A percentile compares a stretch with the other conserved stretches of the same genome.
These are phyloP conservation scores for Perca flavescens DNA, from an alignment of 2,113 vertebrate species.

Conservation along the genomic window DNA sequence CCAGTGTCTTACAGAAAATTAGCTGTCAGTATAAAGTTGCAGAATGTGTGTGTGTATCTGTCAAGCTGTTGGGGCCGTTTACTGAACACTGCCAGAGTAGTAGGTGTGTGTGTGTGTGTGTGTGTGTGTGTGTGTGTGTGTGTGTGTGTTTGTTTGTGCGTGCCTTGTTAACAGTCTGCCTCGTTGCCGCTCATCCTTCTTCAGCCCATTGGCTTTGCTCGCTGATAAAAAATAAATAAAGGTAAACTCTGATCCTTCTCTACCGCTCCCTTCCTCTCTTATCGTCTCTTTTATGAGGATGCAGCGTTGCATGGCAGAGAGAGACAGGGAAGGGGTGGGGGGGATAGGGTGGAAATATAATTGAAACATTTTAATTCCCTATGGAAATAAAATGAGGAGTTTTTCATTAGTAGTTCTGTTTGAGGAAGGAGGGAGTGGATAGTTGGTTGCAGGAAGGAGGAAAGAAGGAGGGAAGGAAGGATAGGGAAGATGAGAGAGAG, in stretches of 20 bases:
- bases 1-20: neutral
- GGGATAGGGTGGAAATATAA: conserved; percentile 29
- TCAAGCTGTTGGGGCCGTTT: conserved; percentile 7
- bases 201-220: neutral
- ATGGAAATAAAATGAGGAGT: conserved; percentile 51
- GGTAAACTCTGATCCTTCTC: conserved; percentile 9
- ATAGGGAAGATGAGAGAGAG: neutral
- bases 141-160: neutral
- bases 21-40: neutral
- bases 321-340: neutral
- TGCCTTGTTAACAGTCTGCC: conserved; percentile 21
- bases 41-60: neutral
- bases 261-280: neutral
- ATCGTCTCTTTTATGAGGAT: conserved; percentile 28
- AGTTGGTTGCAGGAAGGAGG: neutral
- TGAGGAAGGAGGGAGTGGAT: conserved; percentile 5
- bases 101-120: neutral
- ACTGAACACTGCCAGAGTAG: neutral
- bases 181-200: conserved; percentile 35
- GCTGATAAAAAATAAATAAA: conserved; percentile 18
- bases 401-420: conserved; percentile 34
- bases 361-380: conserved; percentile 58
- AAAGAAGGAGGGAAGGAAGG: neutral
- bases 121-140: neutral
- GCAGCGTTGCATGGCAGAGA: neutral